Evolutionary conservation across 2,797 vertebrate genomes (phyloP), one percentile per base, ranked within the genome.

Genomic region (Hemitrygon akajei): DNA sequence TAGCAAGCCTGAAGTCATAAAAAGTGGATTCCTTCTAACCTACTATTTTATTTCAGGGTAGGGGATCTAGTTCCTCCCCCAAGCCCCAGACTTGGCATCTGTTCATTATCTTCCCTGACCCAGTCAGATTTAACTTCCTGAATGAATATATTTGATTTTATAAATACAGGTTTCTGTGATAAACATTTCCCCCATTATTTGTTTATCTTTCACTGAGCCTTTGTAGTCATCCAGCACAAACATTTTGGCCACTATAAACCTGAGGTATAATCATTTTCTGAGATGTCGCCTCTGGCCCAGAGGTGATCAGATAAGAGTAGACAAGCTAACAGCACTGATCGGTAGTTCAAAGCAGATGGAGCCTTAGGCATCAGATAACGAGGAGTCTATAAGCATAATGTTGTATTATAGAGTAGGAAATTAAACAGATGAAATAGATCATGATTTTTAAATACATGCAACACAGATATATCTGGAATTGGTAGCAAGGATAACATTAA

Each of bases 271-370:
- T 80, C 60, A 71, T 37, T 76, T 93, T 66, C 76, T 56, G 40
- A 91, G 77, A 87, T 95, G 94, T 93, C 84, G 91, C 94, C 94
- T 94, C 94, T 95, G 94, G 95, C 96, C 95, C 66, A 93, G 69
- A 94, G 95, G 94, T 93, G 93, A 95, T 95, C 94, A 95, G 84
- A 94, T 95, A 93, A 89, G 94, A 80, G 93, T 84, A 93, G 82
- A 93, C 89, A 93, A 94, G 93, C 89, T 94, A 93, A 75, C 91
- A 84, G 60, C 27, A 30, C 93, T 94, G 94, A 94, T 86, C 94
- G 73, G 86, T 87, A 69, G 94, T 94, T 95, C 94, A 94, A 94
- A 94, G 94, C 25, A 4, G 87, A 91, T 94, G 91, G 93, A 94
- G 91, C 82, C 58, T n/a, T 12, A 93, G 84, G 93, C 94, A 40